These are phyloP conservation scores for Amphiprion ocellaris DNA, from an alignment of 2,113 vertebrate genomes.

Conservation along the genomic window DNA sequence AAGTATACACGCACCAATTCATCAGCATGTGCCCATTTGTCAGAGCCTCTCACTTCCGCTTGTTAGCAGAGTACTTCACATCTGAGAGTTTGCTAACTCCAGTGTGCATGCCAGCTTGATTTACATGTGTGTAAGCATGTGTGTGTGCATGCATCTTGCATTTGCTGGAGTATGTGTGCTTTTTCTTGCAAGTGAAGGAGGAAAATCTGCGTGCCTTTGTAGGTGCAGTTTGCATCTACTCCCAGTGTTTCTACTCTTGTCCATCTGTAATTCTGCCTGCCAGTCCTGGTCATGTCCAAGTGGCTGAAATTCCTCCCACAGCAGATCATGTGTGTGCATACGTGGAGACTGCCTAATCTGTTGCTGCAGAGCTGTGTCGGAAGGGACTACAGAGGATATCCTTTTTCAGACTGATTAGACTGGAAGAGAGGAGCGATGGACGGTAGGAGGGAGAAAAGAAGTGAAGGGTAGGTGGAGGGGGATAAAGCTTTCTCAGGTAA, in stretches of 20 bases:
- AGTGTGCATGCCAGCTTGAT: background rate
- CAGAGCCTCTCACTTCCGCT: constrained; percentile 75
- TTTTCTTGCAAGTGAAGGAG: background rate
- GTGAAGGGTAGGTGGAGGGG: constrained; percentile 35
- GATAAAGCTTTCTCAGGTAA: constrained; percentile 67
- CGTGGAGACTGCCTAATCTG: constrained; percentile 63
- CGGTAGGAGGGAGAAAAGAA: constrained; percentile 50
- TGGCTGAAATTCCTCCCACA: constrained; percentile 12
- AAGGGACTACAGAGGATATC: constrained; percentile 63
- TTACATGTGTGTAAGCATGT: background rate
- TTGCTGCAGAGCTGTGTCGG: constrained; percentile 64
- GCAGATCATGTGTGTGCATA: constrained; percentile 48
- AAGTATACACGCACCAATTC: constrained; percentile 70
- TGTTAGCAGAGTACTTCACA: constrained; percentile 77
- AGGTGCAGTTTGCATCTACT: constrained; percentile 20
- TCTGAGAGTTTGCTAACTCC: constrained; percentile 66
- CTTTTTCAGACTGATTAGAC: constrained; percentile 74
- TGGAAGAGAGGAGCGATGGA: constrained; percentile 43
- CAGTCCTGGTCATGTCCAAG: constrained; percentile 33
- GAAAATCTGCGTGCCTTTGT: constrained; percentile 1
- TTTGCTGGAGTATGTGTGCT: background rate
- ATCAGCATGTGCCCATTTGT: constrained; percentile 79
- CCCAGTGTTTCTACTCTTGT: constrained; percentile 24
- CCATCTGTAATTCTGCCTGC: constrained; percentile 46
- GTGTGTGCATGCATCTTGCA: no score